Conservation (phyloP, 2,797 vertebrate species). For the Arremon brunneinucha region DNA sequence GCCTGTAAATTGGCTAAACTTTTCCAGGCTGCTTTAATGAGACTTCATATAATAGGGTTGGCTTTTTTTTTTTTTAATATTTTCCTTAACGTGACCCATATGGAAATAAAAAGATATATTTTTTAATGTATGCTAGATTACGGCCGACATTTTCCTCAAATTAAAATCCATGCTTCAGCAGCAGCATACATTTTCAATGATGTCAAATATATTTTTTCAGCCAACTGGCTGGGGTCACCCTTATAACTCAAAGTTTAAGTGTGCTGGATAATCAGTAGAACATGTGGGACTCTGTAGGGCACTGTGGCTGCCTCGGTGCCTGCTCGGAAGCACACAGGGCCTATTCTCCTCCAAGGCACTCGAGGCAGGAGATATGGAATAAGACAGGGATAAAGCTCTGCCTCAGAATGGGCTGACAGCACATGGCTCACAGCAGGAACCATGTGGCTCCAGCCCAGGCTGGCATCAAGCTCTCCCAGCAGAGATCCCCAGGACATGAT, state of each 20-base stretch:
- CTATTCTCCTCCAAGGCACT: neutral
- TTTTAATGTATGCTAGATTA: constrained; percentile 69
- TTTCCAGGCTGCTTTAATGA: constrained; percentile 79
- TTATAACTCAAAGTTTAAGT: constrained; percentile 50
- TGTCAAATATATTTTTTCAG: constrained; percentile 54
- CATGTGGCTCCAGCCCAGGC: neutral
- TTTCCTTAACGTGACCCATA: constrained; percentile 77
- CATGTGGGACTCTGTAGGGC: constrained; percentile 1
- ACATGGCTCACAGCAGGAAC: neutral
- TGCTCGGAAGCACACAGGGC: constrained; percentile 4
- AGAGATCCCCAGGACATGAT: neutral
- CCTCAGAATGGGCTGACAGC: neutral
- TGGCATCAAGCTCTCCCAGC: neutral
- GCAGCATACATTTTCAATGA: constrained; percentile 59
- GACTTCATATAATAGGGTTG: constrained; percentile 69
- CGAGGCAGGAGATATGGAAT: accelerated
- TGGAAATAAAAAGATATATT: constrained; percentile 73
- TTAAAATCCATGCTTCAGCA: constrained; percentile 69
- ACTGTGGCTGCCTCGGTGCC: neutral
- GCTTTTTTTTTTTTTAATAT: constrained; percentile 68
- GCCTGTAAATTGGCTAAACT: constrained; percentile 77
- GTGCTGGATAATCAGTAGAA: constrained; percentile 22
- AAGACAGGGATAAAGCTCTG: neutral
- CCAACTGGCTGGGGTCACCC: constrained; percentile 44
- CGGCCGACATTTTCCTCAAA: constrained; percentile 60